Evolutionary conservation across 2,888 invertebrate species (phyloP), one percentile per base, ranked within the genome.

Genomic region (Petrolisthes manimaculis): DNA sequence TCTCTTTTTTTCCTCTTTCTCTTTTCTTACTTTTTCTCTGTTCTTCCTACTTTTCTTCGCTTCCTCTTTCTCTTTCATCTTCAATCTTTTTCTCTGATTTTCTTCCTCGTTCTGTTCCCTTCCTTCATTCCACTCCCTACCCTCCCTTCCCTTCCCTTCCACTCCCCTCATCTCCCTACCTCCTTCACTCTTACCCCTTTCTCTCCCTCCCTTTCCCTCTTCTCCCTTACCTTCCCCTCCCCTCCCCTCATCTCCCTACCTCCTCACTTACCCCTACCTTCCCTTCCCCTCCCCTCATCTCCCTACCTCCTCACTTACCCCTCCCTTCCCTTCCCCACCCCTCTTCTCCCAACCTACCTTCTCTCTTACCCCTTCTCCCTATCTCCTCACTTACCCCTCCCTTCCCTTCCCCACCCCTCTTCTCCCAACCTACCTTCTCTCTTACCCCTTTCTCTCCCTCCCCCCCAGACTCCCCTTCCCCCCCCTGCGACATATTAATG

Each of bases 401-500:
- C 77, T 6, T 37, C 24, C 77, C 37, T 14, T 24, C 37, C 37
- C 37, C 12, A 14, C 37, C 37, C 24, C 77, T 77, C 77, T 24
- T 37, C 4, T 24, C 5, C 79, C 21, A 53, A 21, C 61, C 37
- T 61, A 14, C 80, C 14, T 14, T 12, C 61, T 24, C 80, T 21
- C 61, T 4, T 24, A 37, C 21, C 24, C 80, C 14, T 9, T 4
- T 24, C 21, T 37, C 5, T 14, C 24, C 24, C 24, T 61, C 14
- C 24, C 24, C 61, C 61, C 24, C 5, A 18, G 37, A 14, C 14
- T 61, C 37, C 37, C 51, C 77, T 37, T 37, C 51, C 77, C 51
- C 0, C 51, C 77, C 18, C 78, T 4, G 56, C 56, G 82, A 86
- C 86, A 86, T 83, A 86, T 86, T 86, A 86, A 86, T 86, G 86